phyloP scores from a whole-genome alignment of 2,888 invertebrate genomes.

The Drosophila pseudotalamancana region DNA sequence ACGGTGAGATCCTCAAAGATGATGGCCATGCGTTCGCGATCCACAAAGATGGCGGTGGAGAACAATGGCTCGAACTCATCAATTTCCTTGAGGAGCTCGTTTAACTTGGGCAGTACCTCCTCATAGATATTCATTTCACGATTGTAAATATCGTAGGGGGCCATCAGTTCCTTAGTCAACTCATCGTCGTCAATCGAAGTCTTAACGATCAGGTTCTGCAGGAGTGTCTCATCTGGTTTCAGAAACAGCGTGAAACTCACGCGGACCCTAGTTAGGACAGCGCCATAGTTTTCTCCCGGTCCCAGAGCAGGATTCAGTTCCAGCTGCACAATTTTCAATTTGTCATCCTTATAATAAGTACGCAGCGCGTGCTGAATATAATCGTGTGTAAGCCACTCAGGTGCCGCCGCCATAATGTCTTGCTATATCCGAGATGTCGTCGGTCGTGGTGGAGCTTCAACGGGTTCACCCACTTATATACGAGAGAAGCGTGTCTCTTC shows the following conservation, averaged over 20 bases:
- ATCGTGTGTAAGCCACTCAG: conserved; percentile 78
- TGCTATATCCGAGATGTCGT: background rate
- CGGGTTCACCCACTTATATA: conserved; percentile 33
- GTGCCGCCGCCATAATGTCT: conserved; percentile 55
- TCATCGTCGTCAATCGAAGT: conserved; percentile 80
- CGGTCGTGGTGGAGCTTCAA: conserved; percentile 1
- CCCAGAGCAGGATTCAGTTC: conserved; percentile 70
- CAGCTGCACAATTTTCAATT: conserved; percentile 57
- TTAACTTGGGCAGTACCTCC: conserved; percentile 79
- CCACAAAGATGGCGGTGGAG: conserved; percentile 77
- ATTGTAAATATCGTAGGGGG: conserved; percentile 81
- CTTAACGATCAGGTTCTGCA: conserved; percentile 72
- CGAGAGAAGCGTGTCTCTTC: background rate
- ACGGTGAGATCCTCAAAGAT: conserved; percentile 82
- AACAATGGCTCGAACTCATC: conserved; percentile 75
- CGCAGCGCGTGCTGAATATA: conserved; percentile 73
- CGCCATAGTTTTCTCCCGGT: conserved; percentile 82
- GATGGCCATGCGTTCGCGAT: conserved; percentile 73
- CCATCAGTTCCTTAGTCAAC: conserved; percentile 72
- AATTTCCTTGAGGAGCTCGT: conserved; percentile 66
- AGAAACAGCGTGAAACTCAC: conserved; percentile 52
- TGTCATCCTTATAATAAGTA: conserved; percentile 61
- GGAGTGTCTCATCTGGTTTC: conserved; percentile 16
- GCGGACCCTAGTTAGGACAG: conserved; percentile 70
- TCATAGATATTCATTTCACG: conserved; percentile 83